Base-by-base conservation (phyloP, 1,140 invertebrate genomes). In the Tyrophagus putrescentiae region DNA sequence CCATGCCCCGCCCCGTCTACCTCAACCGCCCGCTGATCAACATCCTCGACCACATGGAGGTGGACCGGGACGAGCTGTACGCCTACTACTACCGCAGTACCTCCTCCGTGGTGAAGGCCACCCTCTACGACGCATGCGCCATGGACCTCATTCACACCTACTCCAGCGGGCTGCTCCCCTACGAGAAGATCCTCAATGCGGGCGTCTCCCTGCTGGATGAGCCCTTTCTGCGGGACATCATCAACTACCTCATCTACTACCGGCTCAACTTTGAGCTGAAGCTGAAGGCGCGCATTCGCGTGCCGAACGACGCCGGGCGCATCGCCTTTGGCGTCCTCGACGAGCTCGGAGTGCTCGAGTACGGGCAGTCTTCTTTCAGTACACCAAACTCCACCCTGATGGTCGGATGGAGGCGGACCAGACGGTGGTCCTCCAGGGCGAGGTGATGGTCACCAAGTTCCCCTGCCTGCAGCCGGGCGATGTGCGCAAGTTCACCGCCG, bases 381-480 rank as follows among this genome's bases (percentile, higher is more conserved):
- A 64, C n/a, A 60, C 34, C 23, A 48, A 60, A 36, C 16, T 62
- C n/a, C 21, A 60, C 7, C n/a, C 31, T 36, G 57, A 60, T 29
- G 52, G 45, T 33, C 7, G 25, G 6, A n/a, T 11, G 11, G 5
- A 11, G 9, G 16, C 7, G 9, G 39, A 50, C 16, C n/a, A 29
- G 28, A 60, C 18, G n/a, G 16, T 41, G 13, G 45, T 61, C 16
- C 16, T 62, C 23, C 34, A 45, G 7, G 65, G 61, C 13, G 60
- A 64, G 27, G 60, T 66, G 31, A 44, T 68, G 28, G 62, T 67
- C 16, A 71, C 71, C 3, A 73, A 75, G 62, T 74, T 70, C 65
- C 72, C 72, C 13, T 72, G 69, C 45, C 67, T 72, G 36, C 69
- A 72, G 60, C 65, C 70, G 4, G 73, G 73, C 21, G 72, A 74